A percentile compares a stretch with the other conserved stretches of the same genome.
phyloP scores from a whole-genome alignment of 2,113 vertebrate species.

The Crypturellus undulatus region DNA sequence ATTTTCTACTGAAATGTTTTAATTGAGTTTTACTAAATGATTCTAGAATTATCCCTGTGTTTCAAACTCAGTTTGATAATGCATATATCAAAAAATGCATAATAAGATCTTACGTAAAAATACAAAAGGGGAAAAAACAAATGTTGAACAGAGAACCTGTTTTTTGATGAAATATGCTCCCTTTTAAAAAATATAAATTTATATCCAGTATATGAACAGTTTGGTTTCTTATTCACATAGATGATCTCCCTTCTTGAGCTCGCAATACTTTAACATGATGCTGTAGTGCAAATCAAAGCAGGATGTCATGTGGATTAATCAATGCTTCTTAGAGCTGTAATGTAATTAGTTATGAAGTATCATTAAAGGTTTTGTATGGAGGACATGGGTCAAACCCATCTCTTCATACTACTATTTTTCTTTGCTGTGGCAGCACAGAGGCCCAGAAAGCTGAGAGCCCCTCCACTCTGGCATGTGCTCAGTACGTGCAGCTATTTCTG shows the following conservation, averaged over 20 bases:
- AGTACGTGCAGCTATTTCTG: rapidly evolving
- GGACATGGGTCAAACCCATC: background rate
- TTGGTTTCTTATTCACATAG: background rate
- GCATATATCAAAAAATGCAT: background rate
- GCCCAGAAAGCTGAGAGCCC: background rate
- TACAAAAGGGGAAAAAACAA: background rate
- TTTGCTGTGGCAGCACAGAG: background rate
- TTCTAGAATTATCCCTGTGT: background rate
- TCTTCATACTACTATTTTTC: background rate
- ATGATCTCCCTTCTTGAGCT: background rate
- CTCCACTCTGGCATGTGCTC: background rate
- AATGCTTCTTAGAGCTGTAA: background rate
- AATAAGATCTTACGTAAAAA: background rate
- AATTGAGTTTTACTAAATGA: background rate
- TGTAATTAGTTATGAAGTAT: background rate
- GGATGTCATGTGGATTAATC: background rate
- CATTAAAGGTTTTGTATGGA: background rate
- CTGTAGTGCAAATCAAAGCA: background rate
- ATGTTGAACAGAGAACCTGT: background rate
- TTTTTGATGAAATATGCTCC: background rate
- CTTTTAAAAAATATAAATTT: background rate
- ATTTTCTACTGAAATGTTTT: background rate
- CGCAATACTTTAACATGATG: background rate
- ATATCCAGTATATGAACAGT: background rate
- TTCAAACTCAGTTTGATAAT: background rate